Percentiles rank a stretch among this genome's conserved stretches.
Evolutionary conservation across 2,888 invertebrate genomes (phyloP).

Genomic region (Drosophila emarginata): DNA sequence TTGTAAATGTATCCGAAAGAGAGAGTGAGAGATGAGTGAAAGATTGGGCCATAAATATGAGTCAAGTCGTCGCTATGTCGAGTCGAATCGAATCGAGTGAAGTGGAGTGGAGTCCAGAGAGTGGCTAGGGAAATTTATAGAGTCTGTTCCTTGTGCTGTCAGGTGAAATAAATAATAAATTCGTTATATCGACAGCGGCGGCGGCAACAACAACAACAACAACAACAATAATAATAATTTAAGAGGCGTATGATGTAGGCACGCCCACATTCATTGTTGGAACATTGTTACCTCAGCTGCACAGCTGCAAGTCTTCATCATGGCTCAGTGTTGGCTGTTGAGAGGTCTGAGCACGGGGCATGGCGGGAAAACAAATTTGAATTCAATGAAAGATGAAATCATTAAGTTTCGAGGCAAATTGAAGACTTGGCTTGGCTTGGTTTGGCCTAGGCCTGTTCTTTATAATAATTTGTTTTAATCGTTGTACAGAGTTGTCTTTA

Average conservation of each 20-base stretch:
- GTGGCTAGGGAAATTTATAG: constrained; percentile 80
- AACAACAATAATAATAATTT: constrained; percentile 21
- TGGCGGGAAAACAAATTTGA: constrained; percentile 68
- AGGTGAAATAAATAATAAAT: constrained; percentile 83
- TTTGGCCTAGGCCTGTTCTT: not conserved
- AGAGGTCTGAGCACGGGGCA: not conserved
- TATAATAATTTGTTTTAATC: constrained; percentile 34
- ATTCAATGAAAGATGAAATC: constrained; percentile 80
- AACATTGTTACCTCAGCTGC: constrained; percentile 33
- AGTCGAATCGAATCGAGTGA: not conserved
- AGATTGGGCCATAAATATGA: constrained; percentile 48
- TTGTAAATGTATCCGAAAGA: not conserved
- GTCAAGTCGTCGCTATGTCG: constrained; percentile 6
- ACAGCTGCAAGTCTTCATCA: constrained; percentile 51
- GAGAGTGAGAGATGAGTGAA: constrained; percentile 28
- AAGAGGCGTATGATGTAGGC: constrained; percentile 56
- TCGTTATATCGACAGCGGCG: constrained; percentile 76
- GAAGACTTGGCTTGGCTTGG: constrained; percentile 31
- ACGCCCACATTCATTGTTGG: constrained; percentile 61
- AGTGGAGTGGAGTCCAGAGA: constrained; percentile 27
- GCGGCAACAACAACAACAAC: constrained; percentile 34
- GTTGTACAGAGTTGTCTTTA: constrained; percentile 29
- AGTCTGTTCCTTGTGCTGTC: constrained; percentile 81
- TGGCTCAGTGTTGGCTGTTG: constrained; percentile 5
- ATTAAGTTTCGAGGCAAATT: constrained; percentile 74